Conservation (phyloP, 2,888 invertebrate species). For the Gastrophysa polygoni region DNA sequence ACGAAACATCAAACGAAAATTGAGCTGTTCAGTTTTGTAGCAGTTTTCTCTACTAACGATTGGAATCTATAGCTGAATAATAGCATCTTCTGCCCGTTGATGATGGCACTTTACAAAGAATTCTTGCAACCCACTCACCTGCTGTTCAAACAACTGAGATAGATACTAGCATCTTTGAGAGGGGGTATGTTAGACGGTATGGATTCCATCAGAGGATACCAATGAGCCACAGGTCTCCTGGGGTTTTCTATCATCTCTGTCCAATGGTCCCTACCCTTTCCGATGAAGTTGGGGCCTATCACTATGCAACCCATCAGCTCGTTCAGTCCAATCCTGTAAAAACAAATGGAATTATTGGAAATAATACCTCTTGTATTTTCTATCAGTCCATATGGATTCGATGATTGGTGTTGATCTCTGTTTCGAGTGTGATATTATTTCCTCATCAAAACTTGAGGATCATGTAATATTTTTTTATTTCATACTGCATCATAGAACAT, state of each 20-base stretch:
- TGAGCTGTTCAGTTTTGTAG: no score
- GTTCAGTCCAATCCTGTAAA: slow-evolving; percentile 79
- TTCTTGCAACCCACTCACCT: slow-evolving; percentile 24
- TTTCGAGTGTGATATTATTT: no score
- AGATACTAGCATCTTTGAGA: slow-evolving; percentile 60
- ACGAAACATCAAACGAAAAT: no score
- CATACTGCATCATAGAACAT: no score
- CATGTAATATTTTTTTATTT: no score
- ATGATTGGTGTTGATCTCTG: no score
- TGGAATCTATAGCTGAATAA: no score
- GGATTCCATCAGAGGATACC: slow-evolving; percentile 79
- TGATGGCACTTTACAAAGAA: no score
- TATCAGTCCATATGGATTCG: no score
- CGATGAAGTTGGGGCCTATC: slow-evolving; percentile 77
- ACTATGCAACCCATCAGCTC: slow-evolving; percentile 85
- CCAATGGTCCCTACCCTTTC: slow-evolving; percentile 84
- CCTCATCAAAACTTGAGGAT: no score
- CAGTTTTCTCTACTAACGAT: no score
- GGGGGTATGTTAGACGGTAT: slow-evolving; percentile 68
- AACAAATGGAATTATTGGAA: neutral
- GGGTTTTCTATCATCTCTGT: slow-evolving; percentile 84
- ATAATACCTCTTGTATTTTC: neutral
- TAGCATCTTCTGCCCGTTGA: no score
- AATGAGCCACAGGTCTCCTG: slow-evolving; percentile 82
- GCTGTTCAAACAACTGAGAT: slow-evolving; percentile 64